phyloP scores from a whole-genome alignment of 1,140 invertebrate genomes.

The Microplitis mediator region DNA sequence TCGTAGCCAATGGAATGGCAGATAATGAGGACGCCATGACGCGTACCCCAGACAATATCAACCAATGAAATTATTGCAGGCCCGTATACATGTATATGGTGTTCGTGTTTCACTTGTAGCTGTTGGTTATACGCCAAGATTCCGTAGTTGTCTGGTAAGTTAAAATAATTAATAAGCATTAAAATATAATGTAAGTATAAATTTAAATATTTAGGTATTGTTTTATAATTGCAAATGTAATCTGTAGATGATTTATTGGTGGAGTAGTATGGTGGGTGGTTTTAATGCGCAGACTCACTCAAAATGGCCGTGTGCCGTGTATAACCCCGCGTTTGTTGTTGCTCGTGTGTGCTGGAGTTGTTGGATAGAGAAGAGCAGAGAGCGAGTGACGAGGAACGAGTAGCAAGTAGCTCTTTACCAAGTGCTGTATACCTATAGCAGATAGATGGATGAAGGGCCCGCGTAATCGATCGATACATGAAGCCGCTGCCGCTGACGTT shows the following conservation, averaged over 20 bases:
- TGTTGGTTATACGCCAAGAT: slow-evolving; percentile 32
- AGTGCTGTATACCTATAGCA: background rate
- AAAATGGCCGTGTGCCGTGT: slow-evolving; percentile 51
- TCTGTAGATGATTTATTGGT: slow-evolving; percentile 44
- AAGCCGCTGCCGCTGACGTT: slow-evolving; percentile 7
- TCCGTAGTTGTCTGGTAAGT: slow-evolving; percentile 43
- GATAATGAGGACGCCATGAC: slow-evolving; percentile 42
- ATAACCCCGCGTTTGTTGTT: slow-evolving; percentile 40
- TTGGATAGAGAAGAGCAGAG: background rate
- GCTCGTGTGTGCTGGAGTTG: background rate
- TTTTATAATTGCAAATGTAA: slow-evolving; percentile 15
- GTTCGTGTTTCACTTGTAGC: slow-evolving; percentile 44
- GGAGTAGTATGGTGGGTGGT: slow-evolving; percentile 57
- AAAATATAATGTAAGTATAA: slow-evolving; percentile 4
- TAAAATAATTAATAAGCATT: slow-evolving; percentile 13
- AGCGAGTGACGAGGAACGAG: background rate
- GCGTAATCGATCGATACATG: slow-evolving; percentile 50
- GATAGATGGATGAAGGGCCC: slow-evolving; percentile 40
- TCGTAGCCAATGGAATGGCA: slow-evolving; percentile 35
- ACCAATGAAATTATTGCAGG: slow-evolving; percentile 49
- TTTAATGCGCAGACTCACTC: slow-evolving; percentile 64
- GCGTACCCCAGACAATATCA: slow-evolving; percentile 31
- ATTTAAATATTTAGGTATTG: background rate
- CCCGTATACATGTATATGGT: slow-evolving; percentile 50
- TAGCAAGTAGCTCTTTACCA: background rate